Base-by-base conservation (phyloP, 2,113 vertebrate species). In the Actenoides hombroni region DNA sequence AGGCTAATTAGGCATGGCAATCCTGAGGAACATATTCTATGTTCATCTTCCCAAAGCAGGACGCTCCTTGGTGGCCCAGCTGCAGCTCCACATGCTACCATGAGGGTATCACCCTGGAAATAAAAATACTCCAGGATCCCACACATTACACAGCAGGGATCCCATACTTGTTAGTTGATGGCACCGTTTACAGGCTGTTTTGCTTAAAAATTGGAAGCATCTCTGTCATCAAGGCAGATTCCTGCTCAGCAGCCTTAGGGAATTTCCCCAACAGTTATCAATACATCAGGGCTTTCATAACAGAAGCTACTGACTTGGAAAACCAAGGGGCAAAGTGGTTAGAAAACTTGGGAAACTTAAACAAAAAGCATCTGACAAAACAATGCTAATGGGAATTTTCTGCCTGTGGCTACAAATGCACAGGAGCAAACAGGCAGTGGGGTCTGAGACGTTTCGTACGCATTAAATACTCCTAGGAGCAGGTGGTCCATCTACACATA, bases 1-100 rank as follows among this genome's bases (percentile, higher is more conserved):
- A 79, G 96, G 96, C 97, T 97, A 97, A 97, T 97, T 97, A 97
- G 95, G 95, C 97, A 97, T 94, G 93, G 94, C 91, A 96, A 94
- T 96, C 84, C 87, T 87, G 68, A 96, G 82, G 96, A 97, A 97
- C 97, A 96, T 96, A 97, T 96, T 97, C 96, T 97, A 89, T 18
- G 53, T 93, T 97, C 96, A 93, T 97, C 97, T 96, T 97, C 95
- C 86, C 97, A 95, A 97, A 97, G 95, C 96, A 94, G 95, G 97
- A 96, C 95, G 95, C 95, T 97, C 94, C 94, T 97, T 49, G 95
- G 92, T 11, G 93, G 84, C 95, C 95, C 97, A 97, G 97, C 96
- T 97, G 92, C 86, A 97, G 82, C 97, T 90, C 97, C 90, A 85
- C 96, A 97, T 92, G 97, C 86, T 88, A 95, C 90, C 94, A 69